Evolutionary conservation across 2,888 invertebrate species (phyloP).

Genomic region (Buathra laborator): DNA sequence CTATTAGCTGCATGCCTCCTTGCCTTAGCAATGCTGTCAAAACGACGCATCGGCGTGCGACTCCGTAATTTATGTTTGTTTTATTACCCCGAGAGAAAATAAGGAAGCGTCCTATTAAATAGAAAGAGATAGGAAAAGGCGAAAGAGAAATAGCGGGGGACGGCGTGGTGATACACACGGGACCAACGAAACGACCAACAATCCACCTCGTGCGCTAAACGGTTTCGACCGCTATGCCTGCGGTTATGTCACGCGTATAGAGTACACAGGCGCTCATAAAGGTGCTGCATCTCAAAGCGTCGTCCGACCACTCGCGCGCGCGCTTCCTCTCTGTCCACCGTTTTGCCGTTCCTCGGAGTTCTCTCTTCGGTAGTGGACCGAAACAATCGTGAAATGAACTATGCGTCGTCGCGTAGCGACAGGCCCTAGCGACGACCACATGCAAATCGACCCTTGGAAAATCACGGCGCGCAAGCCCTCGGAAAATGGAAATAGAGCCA

Average conservation of each 20-base stretch:
- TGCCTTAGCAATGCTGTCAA: conserved; percentile 53
- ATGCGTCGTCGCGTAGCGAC: conserved; percentile 33
- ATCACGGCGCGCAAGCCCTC: conserved; percentile 25
- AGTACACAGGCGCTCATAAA: conserved; percentile 35
- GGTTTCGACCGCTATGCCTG: conserved; percentile 45
- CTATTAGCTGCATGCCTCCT: conserved; percentile 43
- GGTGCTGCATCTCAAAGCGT: conserved; percentile 30
- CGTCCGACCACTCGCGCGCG: neutral
- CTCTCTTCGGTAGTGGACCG: conserved; percentile 5
- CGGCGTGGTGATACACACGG: conserved; percentile 9
- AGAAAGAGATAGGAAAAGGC: conserved; percentile 54
- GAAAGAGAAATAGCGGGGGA: conserved; percentile 21
- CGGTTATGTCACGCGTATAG: conserved; percentile 43
- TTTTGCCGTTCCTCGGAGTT: conserved; percentile 12
- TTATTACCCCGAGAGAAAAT: conserved; percentile 79
- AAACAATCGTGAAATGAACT: conserved; percentile 45
- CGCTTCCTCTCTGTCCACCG: neutral
- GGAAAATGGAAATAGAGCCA: conserved; percentile 25
- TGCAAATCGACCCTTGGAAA: conserved; percentile 36
- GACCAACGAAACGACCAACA: conserved; percentile 41
- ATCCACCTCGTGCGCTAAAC: conserved; percentile 33
- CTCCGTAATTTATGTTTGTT: conserved; percentile 82
- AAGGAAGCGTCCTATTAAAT: conserved; percentile 83
- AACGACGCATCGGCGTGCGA: conserved; percentile 73
- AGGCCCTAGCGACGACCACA: conserved; percentile 46